Evolutionary conservation across 2,888 invertebrate species (phyloP).

Genomic region (Aphrophora alni): DNA sequence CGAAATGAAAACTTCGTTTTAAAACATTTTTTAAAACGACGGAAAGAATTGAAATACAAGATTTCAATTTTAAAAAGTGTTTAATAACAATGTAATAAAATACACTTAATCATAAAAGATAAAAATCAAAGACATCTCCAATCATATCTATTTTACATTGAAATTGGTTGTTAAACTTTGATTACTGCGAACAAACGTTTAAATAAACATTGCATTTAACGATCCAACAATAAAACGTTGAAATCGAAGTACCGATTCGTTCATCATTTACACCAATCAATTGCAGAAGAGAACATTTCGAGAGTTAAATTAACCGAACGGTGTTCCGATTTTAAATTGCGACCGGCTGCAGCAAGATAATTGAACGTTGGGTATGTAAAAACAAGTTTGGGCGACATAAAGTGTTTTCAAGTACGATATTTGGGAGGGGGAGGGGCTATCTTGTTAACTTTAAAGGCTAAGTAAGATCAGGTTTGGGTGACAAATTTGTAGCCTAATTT

Average conservation of each 20-base stretch:
- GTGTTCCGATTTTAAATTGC: not conserved
- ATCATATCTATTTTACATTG: not conserved
- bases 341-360: not conserved
- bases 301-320: not conserved
- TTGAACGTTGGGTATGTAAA: not conserved
- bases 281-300: not conserved
- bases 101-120: not conserved
- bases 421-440: not conserved
- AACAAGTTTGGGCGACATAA: not conserved
- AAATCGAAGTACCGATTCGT: not conserved
- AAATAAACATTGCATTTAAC: not conserved
- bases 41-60: no score
- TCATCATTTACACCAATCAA: not conserved
- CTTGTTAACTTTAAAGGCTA: not conserved
- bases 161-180: not conserved
- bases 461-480: not conserved
- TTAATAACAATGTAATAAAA: not conserved
- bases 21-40: no score
- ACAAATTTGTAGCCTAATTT: constrained; percentile 1
- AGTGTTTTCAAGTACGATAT: no score
- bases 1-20: no score
- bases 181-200: not conserved
- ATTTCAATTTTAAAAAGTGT: not conserved
- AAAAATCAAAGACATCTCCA: not conserved
- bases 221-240: not conserved